Percentiles rank a stretch among this genome's conserved stretches.
Evolutionary conservation across 2,113 vertebrate species (phyloP).

Genomic region (Channa argus): DNA sequence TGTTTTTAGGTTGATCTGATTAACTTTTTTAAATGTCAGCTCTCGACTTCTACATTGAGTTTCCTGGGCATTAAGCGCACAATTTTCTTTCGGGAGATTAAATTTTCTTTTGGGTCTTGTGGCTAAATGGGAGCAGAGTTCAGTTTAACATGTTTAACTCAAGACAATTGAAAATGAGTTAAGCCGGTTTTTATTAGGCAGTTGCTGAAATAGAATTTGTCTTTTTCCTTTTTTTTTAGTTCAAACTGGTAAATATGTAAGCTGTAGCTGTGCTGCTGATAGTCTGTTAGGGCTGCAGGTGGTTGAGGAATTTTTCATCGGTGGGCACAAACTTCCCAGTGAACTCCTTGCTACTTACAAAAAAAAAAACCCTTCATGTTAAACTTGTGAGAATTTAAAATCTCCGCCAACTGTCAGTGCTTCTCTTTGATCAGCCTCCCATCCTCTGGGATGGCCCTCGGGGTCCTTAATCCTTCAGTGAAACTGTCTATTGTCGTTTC

Average conservation of each 20-base stretch:
- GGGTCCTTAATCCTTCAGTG: constrained; percentile 59
- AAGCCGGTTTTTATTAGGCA: too few species aligned
- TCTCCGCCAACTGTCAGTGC: constrained; percentile 58
- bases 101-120: too few species aligned
- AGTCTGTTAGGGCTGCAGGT: constrained; percentile 32
- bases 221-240: too few species aligned
- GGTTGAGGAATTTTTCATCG: constrained; percentile 20
- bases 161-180: too few species aligned
- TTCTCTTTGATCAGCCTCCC: constrained; percentile 62
- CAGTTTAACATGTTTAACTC: too few species aligned
- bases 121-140: too few species aligned
- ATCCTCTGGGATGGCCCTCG: constrained; percentile 52
- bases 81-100: too few species aligned
- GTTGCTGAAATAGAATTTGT: too few species aligned
- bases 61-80: neutral
- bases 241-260: too few species aligned
- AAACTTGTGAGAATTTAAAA: constrained; percentile 52
- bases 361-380: constrained; percentile 45
- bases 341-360: constrained; percentile 52
- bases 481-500: constrained; percentile 32
- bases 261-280: neutral
- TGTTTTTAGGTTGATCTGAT: neutral
- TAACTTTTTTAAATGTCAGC: too few species aligned
- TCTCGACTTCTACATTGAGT: neutral
- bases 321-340: constrained; percentile 42